A percentile compares a stretch with the other conserved stretches of the same genome.
These are phyloP conservation scores for Stratiomys singularior DNA, from an alignment of 2,888 invertebrate species.

Conservation along the genomic window DNA sequence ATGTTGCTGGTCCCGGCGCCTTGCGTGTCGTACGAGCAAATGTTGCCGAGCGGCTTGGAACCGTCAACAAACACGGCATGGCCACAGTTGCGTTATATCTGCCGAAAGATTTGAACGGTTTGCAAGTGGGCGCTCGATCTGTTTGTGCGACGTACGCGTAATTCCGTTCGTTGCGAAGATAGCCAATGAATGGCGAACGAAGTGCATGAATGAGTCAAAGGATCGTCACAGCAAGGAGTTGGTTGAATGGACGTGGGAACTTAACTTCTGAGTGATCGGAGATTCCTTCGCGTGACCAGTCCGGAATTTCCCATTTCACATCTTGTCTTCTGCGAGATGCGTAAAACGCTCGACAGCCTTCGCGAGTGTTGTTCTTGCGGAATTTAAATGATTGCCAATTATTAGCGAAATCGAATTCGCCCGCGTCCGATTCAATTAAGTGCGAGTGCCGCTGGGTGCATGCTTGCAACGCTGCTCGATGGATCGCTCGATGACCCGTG, in stretches of 20 bases:
- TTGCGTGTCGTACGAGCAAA: background rate
- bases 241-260: slow-evolving; percentile 4
- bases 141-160: background rate
- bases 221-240: background rate
- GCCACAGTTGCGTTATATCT: slow-evolving; percentile 38
- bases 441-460: background rate
- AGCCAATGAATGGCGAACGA: too few species aligned
- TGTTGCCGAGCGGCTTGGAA: slow-evolving; percentile 4
- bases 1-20: slow-evolving; percentile 6
- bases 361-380: too few species aligned
- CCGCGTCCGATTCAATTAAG: background rate
- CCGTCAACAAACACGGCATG: slow-evolving; percentile 18
- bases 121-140: background rate
- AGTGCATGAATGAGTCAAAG: background rate
- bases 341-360: background rate
- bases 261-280: background rate
- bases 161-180: background rate
- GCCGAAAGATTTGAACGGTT: slow-evolving; percentile 15
- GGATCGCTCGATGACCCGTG: slow-evolving; percentile 1
- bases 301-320: background rate
- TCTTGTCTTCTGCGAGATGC: background rate
- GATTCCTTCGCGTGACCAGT: background rate
- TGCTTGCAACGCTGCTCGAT: background rate
- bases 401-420: slow-evolving; percentile 3
- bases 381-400: too few species aligned